These are phyloP conservation scores for Helicoverpa assulta DNA, from an alignment of 2,888 invertebrate species.

Conservation along the genomic window DNA sequence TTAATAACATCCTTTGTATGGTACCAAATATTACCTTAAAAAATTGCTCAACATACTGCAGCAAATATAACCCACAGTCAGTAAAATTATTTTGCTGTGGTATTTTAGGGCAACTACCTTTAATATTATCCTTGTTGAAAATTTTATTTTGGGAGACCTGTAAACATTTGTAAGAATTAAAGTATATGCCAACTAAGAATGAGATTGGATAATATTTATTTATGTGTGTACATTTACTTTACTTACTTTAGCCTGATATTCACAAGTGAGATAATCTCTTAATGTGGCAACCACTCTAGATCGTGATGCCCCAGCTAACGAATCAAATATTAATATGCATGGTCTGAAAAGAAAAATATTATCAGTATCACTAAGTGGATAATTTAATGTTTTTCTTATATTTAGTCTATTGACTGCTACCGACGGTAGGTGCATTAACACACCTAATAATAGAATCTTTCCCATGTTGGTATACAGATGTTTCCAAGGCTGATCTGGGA, in stretches of 20 bases:
- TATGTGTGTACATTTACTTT: not conserved
- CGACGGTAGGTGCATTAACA: constrained; percentile 37
- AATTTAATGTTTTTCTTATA: not conserved
- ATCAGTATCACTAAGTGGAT: constrained; percentile 8
- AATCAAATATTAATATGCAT: constrained; percentile 98
- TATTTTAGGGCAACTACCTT: constrained; percentile 96
- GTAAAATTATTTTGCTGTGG: constrained; percentile 99
- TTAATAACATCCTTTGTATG: too few species aligned
- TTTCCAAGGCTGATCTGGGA: constrained; percentile 41
- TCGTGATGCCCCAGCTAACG: constrained; percentile 95
- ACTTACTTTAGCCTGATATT: constrained; percentile 93
- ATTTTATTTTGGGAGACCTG: constrained; percentile 91
- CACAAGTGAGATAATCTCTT: constrained; percentile 97
- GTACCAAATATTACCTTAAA: constrained; percentile 91
- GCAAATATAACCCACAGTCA: constrained; percentile 98
- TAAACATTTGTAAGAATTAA: constrained; percentile 56
- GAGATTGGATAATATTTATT: not conserved
- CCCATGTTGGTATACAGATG: constrained; percentile 44
- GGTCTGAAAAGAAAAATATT: constrained; percentile 91
- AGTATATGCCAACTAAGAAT: not conserved
- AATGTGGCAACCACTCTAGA: constrained; percentile 96
- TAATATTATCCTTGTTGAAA: constrained; percentile 95
- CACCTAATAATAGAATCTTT: constrained; percentile 56
- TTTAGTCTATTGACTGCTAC: constrained; percentile 10
- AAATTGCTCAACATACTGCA: constrained; percentile 99